These are phyloP conservation scores for Trichoplusia ni DNA, from an alignment of 1,140 invertebrate genomes.

Conservation along the genomic window DNA sequence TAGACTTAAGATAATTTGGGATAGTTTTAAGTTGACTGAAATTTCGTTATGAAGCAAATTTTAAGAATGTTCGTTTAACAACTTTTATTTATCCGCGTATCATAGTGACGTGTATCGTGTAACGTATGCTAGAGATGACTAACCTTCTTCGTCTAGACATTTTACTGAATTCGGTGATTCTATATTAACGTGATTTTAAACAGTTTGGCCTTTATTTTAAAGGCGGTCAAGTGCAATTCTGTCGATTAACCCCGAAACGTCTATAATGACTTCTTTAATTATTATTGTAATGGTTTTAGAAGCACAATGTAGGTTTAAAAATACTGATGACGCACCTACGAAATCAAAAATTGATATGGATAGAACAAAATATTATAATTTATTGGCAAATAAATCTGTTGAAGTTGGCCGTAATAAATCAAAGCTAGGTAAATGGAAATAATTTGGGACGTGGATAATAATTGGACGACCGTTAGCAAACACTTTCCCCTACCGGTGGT, in stretches of 20 bases:
- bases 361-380: no score
- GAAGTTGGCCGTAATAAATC: no score
- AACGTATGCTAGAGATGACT: slow-evolving; percentile 19
- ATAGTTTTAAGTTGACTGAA: no score
- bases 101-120: background rate
- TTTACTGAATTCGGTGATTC: slow-evolving; percentile 6
- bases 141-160: slow-evolving; percentile 5
- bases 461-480: background rate
- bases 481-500: slow-evolving; percentile 13
- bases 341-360: no score
- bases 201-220: slow-evolving; percentile 8
- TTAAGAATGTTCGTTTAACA: no score
- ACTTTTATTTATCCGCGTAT: no score
- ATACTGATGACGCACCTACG: no score
- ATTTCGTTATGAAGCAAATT: background rate
- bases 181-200: slow-evolving; percentile 22
- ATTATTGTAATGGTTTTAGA: background rate
- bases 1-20: no score
- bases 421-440: no score
- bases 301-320: background rate
- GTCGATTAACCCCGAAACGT: background rate
- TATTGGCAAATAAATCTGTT: no score
- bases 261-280: background rate
- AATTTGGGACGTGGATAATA: background rate
- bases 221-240: slow-evolving; percentile 23